Conservation (phyloP, 2,113 vertebrate species). For the Mastomys coucha region DNA sequence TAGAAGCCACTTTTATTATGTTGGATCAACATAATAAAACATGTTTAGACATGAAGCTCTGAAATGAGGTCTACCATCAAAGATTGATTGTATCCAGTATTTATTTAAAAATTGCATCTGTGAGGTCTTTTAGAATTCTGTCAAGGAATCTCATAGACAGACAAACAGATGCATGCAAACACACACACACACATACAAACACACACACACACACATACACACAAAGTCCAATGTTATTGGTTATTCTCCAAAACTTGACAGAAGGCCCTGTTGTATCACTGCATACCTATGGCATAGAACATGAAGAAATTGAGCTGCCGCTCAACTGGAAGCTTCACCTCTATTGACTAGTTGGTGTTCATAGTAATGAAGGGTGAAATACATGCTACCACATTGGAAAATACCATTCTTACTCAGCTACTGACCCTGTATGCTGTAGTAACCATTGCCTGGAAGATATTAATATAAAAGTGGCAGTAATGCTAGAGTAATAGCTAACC, state of each 20-base stretch:
- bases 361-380: not conserved
- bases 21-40: too few species aligned
- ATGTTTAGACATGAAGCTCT: conserved; percentile 47
- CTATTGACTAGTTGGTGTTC: too few species aligned
- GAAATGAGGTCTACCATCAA: not conserved
- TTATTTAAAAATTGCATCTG: conserved; percentile 35
- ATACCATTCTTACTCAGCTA: not conserved
- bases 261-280: not conserved
- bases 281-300: not conserved
- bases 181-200: not conserved
- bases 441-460: not conserved
- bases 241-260: not conserved
- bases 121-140: not conserved
- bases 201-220: not conserved
- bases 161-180: too few species aligned
- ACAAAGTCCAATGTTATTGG: not conserved
- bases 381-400: not conserved
- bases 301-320: not conserved
- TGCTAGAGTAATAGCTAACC: not conserved
- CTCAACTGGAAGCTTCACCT: not conserved
- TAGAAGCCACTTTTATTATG: not conserved
- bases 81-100: not conserved
- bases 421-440: not conserved
- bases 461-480: not conserved
- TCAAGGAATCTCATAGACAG: not conserved